A percentile compares a stretch with the other conserved stretches of the same genome.
Evolutionary conservation across 2,797 vertebrate species (phyloP).

Genomic region (Tiaroga cobitis): DNA sequence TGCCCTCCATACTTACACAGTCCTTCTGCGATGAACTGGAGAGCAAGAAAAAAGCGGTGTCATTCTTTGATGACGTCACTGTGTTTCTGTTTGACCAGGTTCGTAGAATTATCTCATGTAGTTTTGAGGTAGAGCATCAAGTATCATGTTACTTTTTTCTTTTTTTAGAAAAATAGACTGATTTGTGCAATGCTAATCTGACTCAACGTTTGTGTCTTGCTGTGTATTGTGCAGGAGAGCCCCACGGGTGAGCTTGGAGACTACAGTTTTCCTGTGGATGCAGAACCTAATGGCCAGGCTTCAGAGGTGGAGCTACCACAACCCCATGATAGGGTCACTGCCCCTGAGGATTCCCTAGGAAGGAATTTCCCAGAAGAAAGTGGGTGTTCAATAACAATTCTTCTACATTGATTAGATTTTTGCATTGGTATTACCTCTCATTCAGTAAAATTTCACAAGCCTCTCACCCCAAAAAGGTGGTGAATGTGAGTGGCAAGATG

Average conservation of each 20-base stretch:
- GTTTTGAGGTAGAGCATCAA: background rate
- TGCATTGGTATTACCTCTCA: background rate
- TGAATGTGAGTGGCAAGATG: slow-evolving; percentile 77
- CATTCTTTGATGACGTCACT: slow-evolving; percentile 96
- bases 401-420: background rate
- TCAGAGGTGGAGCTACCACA: slow-evolving; percentile 62
- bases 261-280: slow-evolving; percentile 76
- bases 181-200: background rate
- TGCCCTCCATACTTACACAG: slow-evolving; percentile 84
- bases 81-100: slow-evolving; percentile 99
- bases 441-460: background rate
- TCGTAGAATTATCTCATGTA: slow-evolving; percentile 13
- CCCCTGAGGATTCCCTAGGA: slow-evolving; percentile 68
- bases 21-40: slow-evolving; percentile 88
- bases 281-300: slow-evolving; percentile 68
- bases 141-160: background rate
- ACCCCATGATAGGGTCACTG: slow-evolving; percentile 56
- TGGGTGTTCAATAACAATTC: slow-evolving; percentile 63
- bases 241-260: slow-evolving; percentile 90
- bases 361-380: slow-evolving; percentile 75
- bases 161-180: background rate
- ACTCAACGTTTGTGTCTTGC: background rate
- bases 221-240: slow-evolving; percentile 84
- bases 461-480: slow-evolving; percentile 70
- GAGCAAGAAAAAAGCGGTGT: slow-evolving; percentile 94